Percentiles rank a stretch among this genome's conserved stretches.
These are phyloP conservation scores for Lithophane socia DNA, from an alignment of 2,888 invertebrate genomes.

Conservation along the genomic window DNA sequence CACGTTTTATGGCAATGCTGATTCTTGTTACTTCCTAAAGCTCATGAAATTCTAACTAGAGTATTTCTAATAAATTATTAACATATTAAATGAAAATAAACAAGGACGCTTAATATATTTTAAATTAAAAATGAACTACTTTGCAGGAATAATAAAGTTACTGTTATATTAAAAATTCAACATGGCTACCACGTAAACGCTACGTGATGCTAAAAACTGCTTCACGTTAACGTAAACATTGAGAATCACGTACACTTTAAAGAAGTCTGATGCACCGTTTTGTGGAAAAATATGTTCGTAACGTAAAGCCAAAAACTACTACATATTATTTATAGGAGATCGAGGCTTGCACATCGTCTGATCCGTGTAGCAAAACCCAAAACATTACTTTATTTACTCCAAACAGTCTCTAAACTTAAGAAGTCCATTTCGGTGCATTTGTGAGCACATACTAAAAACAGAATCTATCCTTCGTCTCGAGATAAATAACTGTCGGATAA, in stretches of 20 bases:
- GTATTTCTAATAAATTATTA: neutral
- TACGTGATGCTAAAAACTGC: constrained; percentile 47
- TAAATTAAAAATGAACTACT: constrained; percentile 11
- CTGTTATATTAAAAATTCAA: constrained; percentile 32
- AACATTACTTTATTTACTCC: constrained; percentile 16
- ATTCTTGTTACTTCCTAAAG: neutral
- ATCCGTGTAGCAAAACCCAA: constrained; percentile 5
- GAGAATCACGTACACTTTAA: constrained; percentile 42
- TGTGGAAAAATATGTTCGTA: constrained; percentile 9
- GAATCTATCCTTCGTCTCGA: neutral
- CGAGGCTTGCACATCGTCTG: neutral
- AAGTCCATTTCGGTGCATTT: neutral
- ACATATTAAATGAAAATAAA: neutral
- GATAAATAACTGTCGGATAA: neutral
- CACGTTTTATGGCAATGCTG: no score
- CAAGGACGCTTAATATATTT: neutral
- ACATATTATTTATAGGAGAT: no score
- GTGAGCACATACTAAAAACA: neutral
- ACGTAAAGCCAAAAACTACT: neutral
- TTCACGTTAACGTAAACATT: constrained; percentile 42
- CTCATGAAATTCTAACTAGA: neutral
- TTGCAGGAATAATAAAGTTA: constrained; percentile 28
- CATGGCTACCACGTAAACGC: constrained; percentile 38
- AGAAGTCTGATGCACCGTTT: constrained; percentile 35
- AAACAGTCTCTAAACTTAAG: neutral